These are phyloP conservation scores for Heterocephalus glaber DNA, from an alignment of 2,113 vertebrate species.

Conservation along the genomic window DNA sequence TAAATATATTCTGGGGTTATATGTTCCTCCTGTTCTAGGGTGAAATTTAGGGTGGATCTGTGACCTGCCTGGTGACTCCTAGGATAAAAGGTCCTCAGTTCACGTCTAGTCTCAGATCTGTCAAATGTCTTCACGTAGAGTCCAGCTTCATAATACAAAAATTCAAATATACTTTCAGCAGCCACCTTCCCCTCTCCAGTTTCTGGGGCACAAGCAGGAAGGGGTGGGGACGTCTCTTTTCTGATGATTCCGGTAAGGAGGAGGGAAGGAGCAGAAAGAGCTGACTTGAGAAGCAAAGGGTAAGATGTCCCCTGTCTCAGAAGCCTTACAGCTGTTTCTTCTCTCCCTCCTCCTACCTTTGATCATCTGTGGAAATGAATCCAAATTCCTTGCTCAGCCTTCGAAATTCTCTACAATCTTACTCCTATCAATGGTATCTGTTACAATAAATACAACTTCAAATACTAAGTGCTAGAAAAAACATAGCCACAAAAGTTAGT, in stretches of 20 bases:
- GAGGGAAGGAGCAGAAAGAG: not conserved
- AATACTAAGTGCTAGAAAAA: not conserved
- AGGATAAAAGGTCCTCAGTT: not conserved
- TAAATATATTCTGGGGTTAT: not conserved
- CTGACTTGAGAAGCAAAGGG: not conserved
- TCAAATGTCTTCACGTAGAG: not conserved
- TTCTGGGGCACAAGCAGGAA: not conserved
- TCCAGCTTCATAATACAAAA: not conserved
- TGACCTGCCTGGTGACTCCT: not conserved
- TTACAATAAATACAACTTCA: not conserved
- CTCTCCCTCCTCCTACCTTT: not conserved
- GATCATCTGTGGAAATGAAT: not conserved
- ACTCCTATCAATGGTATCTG: not conserved
- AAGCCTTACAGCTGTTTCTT: not conserved
- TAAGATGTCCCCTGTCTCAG: not conserved
- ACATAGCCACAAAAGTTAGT: not conserved
- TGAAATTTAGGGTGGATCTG: not conserved
- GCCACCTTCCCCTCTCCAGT: not conserved
- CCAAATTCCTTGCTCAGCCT: slow-evolving; percentile 17
- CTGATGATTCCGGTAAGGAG: not conserved
- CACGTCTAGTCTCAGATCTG: not conserved
- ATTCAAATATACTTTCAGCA: not conserved
- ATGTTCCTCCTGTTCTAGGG: not conserved
- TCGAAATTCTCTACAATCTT: not conserved
- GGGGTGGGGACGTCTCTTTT: not conserved